Conservation (phyloP, 2,797 vertebrate genomes). For the Mormyrus hasselquistii region DNA sequence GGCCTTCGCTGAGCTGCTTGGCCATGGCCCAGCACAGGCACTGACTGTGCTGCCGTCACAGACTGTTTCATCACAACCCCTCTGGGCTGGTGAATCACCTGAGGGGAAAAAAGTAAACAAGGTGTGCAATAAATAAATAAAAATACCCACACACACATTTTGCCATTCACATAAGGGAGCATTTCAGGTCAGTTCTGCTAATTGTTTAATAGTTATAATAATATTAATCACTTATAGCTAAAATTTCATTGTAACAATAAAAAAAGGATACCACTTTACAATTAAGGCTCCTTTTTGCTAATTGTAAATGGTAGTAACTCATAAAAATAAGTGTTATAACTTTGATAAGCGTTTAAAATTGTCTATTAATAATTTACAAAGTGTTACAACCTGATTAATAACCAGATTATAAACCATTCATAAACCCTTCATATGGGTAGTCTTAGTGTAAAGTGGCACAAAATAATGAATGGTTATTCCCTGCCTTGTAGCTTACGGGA, state of each 20-base stretch:
- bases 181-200: background rate
- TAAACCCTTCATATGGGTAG: background rate
- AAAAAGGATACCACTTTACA: background rate
- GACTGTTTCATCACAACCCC: slow-evolving; percentile 33
- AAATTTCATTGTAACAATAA: background rate
- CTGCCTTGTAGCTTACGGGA: background rate
- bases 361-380: background rate
- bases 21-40: slow-evolving; percentile 29
- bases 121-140: background rate
- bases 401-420: background rate
- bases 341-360: background rate
- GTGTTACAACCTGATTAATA: background rate
- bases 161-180: background rate
- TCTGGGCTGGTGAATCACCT: slow-evolving; percentile 42
- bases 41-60: slow-evolving; percentile 21
- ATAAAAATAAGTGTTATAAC: background rate
- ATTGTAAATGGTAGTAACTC: background rate
- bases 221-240: background rate
- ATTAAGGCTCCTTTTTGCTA: background rate
- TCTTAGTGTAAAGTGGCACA: background rate
- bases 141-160: background rate
- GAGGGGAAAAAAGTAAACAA: background rate
- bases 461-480: background rate
- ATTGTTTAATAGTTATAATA: background rate
- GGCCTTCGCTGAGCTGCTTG: slow-evolving; percentile 32